These are phyloP conservation scores for Choloepus didactylus DNA, from an alignment of 2,797 vertebrate genomes.

Conservation along the genomic window DNA sequence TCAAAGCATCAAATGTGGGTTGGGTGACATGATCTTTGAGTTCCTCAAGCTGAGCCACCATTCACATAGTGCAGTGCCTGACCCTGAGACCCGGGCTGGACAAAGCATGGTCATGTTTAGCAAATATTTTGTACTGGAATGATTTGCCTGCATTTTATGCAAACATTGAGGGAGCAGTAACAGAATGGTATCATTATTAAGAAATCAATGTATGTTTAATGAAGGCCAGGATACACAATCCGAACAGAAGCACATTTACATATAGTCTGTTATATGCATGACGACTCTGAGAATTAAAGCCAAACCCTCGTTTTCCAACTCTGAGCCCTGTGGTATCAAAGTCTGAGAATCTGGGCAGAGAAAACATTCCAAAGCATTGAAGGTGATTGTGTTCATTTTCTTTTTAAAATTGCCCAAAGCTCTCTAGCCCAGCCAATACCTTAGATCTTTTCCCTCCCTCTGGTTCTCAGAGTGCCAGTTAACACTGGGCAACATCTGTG, in stretches of 20 bases:
- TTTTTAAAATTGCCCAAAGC: slow-evolving; percentile 34
- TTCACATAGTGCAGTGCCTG: not conserved
- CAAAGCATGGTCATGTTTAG: not conserved
- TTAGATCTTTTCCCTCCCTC: not conserved
- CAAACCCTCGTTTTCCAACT: slow-evolving; percentile 42
- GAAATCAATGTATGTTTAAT: slow-evolving; percentile 34
- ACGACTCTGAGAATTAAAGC: slow-evolving; percentile 54
- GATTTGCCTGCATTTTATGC: slow-evolving; percentile 45
- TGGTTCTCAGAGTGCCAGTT: not conserved
- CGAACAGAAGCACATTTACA: slow-evolving; percentile 52
- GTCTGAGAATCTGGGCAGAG: not conserved
- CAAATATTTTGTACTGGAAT: not conserved
- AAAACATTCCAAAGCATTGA: slow-evolving; percentile 54
- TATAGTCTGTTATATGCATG: slow-evolving; percentile 40
- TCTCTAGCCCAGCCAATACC: not conserved
- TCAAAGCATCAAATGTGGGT: not conserved
- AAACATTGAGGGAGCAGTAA: not conserved
- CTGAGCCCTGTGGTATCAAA: slow-evolving; percentile 52
- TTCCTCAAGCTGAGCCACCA: not conserved
- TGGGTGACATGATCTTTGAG: not conserved
- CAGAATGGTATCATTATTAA: not conserved
- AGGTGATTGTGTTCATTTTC: slow-evolving; percentile 28
- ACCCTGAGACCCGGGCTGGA: not conserved
- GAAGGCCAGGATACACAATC: not conserved
- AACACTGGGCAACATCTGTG: not conserved